These are phyloP conservation scores for Meloidogyne chitwoodi DNA, from an alignment of 1,140 invertebrate species.

Conservation along the genomic window DNA sequence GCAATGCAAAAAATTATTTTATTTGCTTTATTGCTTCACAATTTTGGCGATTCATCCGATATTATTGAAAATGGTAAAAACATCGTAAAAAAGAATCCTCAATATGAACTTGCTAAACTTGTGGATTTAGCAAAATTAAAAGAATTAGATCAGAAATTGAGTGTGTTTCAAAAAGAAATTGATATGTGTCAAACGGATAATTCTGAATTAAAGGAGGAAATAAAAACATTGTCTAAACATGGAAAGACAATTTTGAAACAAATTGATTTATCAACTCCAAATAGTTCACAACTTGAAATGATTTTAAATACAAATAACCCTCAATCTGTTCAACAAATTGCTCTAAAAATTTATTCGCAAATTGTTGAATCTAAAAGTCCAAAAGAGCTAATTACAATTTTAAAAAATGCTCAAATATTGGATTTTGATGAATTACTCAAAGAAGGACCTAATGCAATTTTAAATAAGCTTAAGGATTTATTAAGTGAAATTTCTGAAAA, in stretches of 20 bases:
- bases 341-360: background rate
- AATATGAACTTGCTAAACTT: background rate
- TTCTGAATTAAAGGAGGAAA: background rate
- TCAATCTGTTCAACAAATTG: background rate
- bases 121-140: background rate
- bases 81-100: background rate
- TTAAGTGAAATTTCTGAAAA: background rate
- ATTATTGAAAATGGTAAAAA: background rate
- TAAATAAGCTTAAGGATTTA: background rate
- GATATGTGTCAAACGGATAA: background rate
- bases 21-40: background rate
- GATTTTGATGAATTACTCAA: background rate
- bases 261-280: background rate
- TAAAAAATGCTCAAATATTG: background rate
- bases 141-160: background rate
- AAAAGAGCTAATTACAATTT: background rate
- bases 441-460: background rate
- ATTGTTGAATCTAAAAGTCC: background rate
- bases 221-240: background rate
- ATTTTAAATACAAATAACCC: background rate
- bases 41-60: background rate
- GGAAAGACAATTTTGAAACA: background rate
- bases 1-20: too few relatives aligned
- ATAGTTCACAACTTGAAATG: background rate
- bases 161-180: background rate